These are phyloP conservation scores for Monochamus alternatus DNA, from an alignment of 2,888 invertebrate species.

Conservation along the genomic window DNA sequence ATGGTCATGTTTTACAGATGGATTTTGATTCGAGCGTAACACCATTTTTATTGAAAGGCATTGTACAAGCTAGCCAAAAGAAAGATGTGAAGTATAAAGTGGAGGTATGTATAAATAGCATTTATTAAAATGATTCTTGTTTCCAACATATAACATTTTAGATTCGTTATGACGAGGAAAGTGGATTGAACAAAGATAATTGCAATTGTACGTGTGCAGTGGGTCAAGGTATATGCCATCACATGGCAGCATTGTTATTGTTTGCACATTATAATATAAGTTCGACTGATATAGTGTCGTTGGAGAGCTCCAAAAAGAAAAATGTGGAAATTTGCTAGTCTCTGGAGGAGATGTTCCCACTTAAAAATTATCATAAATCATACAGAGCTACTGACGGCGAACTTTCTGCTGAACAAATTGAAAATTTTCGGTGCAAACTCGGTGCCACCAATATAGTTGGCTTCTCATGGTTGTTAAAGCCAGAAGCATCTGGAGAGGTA, in stretches of 20 bases:
- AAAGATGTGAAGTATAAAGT: constrained; percentile 2
- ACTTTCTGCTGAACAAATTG: neutral
- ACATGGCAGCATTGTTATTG: constrained; percentile 15
- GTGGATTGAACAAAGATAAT: constrained; percentile 1
- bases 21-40: neutral
- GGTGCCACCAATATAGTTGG: neutral
- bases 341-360: neutral
- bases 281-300: constrained; percentile 20
- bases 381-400: neutral
- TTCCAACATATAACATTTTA: neutral
- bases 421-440: neutral
- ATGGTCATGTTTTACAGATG: neutral
- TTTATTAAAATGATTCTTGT: neutral
- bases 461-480: neutral
- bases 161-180: neutral
- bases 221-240: constrained; percentile 26
- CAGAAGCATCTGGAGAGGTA: neutral
- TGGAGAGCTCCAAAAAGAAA: constrained; percentile 9
- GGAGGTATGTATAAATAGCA: constrained; percentile 7
- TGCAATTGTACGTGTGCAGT: constrained; percentile 17
- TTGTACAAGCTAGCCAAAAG: constrained; percentile 6
- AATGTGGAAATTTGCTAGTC: neutral
- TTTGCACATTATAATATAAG: constrained; percentile 27
- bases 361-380: neutral
- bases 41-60: neutral